Evolutionary conservation across 2,113 vertebrate species (phyloP).

Genomic region (Grammatotria lemairii): DNA sequence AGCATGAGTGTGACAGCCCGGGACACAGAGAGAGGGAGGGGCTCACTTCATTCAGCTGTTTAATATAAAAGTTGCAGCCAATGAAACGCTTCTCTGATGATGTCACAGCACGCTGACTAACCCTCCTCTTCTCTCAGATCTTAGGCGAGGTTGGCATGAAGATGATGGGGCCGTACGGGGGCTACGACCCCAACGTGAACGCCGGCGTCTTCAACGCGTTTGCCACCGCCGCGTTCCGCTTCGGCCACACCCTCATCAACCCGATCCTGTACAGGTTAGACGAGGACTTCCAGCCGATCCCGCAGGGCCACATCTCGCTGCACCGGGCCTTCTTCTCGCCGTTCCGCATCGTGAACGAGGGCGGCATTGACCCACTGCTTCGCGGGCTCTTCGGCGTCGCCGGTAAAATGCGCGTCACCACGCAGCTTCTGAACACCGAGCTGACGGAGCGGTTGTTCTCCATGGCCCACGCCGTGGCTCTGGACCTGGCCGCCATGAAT

Average conservation of each 20-base stretch:
- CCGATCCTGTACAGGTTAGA: constrained; percentile 88
- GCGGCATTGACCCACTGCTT: constrained; percentile 93
- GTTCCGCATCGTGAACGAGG: constrained; percentile 94
- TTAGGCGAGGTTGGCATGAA: constrained; percentile 88
- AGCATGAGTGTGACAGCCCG: background rate
- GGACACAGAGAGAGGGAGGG: fast-evolving
- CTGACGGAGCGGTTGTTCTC: constrained; percentile 95
- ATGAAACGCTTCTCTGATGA: background rate
- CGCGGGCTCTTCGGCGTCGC: constrained; percentile 90
- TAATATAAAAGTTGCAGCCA: fast-evolving
- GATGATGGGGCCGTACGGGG: constrained; percentile 81
- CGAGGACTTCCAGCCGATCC: constrained; percentile 84
- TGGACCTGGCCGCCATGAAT: constrained; percentile 96
- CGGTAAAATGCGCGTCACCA: constrained; percentile 91
- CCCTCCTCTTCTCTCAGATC: constrained; percentile 57
- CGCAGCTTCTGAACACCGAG: constrained; percentile 92
- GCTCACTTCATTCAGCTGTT: background rate
- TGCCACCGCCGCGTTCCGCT: constrained; percentile 94
- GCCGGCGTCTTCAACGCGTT: constrained; percentile 88
- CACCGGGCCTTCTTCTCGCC: constrained; percentile 98
- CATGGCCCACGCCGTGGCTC: constrained; percentile 91
- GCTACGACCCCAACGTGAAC: constrained; percentile 90
- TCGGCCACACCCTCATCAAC: constrained; percentile 96
- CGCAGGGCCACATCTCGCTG: constrained; percentile 88
- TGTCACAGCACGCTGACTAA: background rate